Evolutionary conservation across 2,888 invertebrate species (phyloP).

Genomic region (Drosophila eohydei): DNA sequence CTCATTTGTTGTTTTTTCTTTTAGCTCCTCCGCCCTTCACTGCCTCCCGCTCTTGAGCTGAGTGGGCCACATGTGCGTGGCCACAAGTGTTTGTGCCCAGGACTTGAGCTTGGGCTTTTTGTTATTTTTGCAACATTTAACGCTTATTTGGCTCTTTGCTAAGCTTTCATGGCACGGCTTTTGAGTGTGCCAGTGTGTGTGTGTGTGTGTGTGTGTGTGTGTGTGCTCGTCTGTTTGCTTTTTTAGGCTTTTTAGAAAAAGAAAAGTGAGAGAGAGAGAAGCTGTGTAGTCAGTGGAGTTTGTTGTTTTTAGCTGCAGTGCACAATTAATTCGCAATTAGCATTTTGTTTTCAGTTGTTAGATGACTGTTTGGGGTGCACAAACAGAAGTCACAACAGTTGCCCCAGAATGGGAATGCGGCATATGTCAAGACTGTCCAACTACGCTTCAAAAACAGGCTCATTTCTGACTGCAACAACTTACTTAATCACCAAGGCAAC

Average conservation of each 20-base stretch:
- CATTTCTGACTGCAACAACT: constrained; percentile 17
- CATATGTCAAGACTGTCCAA: neutral
- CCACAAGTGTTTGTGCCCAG: constrained; percentile 77
- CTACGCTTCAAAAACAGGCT: constrained; percentile 5
- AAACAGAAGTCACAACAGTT: constrained; percentile 13
- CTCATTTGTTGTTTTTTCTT: constrained; percentile 12
- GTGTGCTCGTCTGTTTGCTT: constrained; percentile 56
- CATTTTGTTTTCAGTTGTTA: constrained; percentile 63
- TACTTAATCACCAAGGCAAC: constrained; percentile 70
- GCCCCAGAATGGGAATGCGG: neutral
- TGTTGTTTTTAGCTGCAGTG: constrained; percentile 76
- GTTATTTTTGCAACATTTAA: constrained; percentile 82
- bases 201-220: neutral
- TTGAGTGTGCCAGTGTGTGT: constrained; percentile 40
- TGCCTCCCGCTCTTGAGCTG: constrained; percentile 24
- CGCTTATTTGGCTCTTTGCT: constrained; percentile 76
- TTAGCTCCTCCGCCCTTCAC: no score
- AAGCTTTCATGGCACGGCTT: constrained; percentile 67
- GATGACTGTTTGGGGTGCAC: constrained; percentile 42
- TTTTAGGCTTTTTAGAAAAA: constrained; percentile 51
- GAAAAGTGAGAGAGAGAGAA: neutral
- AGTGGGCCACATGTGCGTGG: constrained; percentile 74
- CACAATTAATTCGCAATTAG: constrained; percentile 79
- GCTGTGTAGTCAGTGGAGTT: constrained; percentile 20
- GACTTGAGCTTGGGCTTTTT: constrained; percentile 49